phyloP scores from a whole-genome alignment of 37 sponge, comb jelly and placozoan species.

The Agelas oroides region DNA sequence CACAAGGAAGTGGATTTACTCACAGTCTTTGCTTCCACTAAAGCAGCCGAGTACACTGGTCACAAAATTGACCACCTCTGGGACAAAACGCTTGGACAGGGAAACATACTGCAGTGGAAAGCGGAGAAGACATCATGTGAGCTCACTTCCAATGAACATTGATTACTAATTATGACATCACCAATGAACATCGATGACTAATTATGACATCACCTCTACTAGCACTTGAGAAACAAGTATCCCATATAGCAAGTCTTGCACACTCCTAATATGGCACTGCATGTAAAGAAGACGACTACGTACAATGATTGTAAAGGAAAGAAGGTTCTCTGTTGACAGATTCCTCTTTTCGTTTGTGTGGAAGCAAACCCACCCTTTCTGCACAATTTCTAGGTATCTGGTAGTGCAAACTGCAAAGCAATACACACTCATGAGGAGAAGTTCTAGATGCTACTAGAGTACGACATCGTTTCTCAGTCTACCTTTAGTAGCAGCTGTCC shows the following conservation, averaged over 20 bases:
- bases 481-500: constrained; percentile 66
- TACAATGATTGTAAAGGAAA: background rate
- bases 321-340: too few relatives aligned
- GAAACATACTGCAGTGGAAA: constrained; percentile 49
- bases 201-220: constrained; percentile 36
- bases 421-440: too few relatives aligned
- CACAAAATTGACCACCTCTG: constrained; percentile 75
- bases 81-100: constrained; percentile 69
- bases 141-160: too few relatives aligned
- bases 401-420: too few relatives aligned
- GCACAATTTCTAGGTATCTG: too few relatives aligned
- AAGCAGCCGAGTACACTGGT: constrained; percentile 38
- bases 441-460: background rate
- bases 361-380: too few relatives aligned
- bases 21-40: background rate
- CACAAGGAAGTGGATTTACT: background rate
- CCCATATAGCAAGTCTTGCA: constrained; percentile 30
- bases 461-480: background rate
- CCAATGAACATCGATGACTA: constrained; percentile 5
- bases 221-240: constrained; percentile 41
- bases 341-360: too few relatives aligned
- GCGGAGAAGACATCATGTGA: too few relatives aligned
- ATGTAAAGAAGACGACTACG: background rate
- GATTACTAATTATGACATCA: background rate
- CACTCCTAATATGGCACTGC: constrained; percentile 33